Evolutionary conservation across 1,140 invertebrate species (phyloP).

Genomic region (Zaprionus vittiger): DNA sequence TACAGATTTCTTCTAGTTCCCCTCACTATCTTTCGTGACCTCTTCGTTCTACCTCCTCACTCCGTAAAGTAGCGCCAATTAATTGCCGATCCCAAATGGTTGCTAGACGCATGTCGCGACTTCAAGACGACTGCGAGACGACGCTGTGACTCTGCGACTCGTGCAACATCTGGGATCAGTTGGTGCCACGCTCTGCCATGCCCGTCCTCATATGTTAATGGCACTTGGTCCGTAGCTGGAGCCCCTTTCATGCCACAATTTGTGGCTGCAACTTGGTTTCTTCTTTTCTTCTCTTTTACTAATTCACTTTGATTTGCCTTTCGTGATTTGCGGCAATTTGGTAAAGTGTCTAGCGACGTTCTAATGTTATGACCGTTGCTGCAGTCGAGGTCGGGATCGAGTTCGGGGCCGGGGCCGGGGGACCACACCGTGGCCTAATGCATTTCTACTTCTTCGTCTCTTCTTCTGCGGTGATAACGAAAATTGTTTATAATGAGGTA

Average conservation of each 20-base stretch:
- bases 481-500: conserved; percentile 82
- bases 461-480: conserved; percentile 64
- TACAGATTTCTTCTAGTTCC: not conserved
- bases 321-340: conserved; percentile 80
- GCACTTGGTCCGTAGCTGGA: conserved; percentile 33
- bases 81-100: conserved; percentile 58
- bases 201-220: conserved; percentile 64
- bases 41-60: conserved; percentile 25
- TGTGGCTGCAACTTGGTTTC: conserved; percentile 36
- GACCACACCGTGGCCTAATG: conserved; percentile 65
- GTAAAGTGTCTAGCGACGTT: conserved; percentile 81
- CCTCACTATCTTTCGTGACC: not conserved
- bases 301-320: conserved; percentile 70
- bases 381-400: conserved; percentile 8
- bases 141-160: conserved; percentile 3
- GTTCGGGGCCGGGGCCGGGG: not conserved
- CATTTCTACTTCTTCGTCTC: conserved; percentile 47
- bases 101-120: conserved; percentile 58
- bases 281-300: conserved; percentile 52
- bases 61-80: conserved; percentile 69
- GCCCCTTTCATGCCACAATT: conserved; percentile 46
- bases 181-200: conserved; percentile 32
- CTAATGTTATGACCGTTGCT: conserved; percentile 73
- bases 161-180: conserved; percentile 55
- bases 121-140: conserved; percentile 2